A percentile compares a stretch with the other conserved stretches of the same genome.
Conservation (phyloP, 2,797 vertebrate species). For the Tokudaia muenninki region DNA sequence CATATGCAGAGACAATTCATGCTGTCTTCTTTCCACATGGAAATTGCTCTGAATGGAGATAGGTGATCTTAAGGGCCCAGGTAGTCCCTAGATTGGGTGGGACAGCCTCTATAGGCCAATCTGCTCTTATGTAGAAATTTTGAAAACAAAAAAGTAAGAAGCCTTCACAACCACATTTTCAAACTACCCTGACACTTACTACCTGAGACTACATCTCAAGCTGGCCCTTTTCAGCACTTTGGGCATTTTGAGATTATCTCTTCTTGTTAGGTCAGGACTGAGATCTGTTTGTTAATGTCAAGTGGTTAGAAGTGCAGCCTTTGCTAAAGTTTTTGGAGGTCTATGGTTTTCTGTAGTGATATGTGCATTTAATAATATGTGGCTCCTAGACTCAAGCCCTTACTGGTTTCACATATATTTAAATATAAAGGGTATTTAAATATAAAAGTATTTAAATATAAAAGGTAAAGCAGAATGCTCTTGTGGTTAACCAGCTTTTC, state of each 20-base stretch:
- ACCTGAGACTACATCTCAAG: not conserved
- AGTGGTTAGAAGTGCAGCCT: constrained; percentile 4
- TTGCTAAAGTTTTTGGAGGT: constrained; percentile 41
- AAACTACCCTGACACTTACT: constrained; percentile 34
- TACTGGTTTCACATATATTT: constrained; percentile 60
- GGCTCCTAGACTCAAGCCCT: not conserved
- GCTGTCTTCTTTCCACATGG: not conserved
- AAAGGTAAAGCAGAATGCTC: not conserved
- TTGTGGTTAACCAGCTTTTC: not conserved
- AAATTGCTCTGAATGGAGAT: not conserved
- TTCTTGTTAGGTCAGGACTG: constrained; percentile 34
- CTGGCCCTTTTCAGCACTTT: not conserved
- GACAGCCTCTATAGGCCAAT: not conserved
- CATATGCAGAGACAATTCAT: not conserved
- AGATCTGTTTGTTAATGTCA: not conserved
- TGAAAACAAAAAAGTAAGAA: constrained; percentile 75
- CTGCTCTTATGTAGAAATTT: constrained; percentile 55
- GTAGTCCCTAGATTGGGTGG: not conserved
- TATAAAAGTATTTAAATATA: not conserved
- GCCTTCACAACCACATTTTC: constrained; percentile 8
- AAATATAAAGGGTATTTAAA: not conserved
- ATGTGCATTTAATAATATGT: constrained; percentile 29
- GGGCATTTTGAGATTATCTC: constrained; percentile 19
- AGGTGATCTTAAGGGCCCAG: not conserved
- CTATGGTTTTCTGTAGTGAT: constrained; percentile 7